Evolutionary conservation across 1,140 invertebrate genomes (phyloP), one percentile per base, ranked within the genome.

Genomic region (Trichogramma pretiosum): DNA sequence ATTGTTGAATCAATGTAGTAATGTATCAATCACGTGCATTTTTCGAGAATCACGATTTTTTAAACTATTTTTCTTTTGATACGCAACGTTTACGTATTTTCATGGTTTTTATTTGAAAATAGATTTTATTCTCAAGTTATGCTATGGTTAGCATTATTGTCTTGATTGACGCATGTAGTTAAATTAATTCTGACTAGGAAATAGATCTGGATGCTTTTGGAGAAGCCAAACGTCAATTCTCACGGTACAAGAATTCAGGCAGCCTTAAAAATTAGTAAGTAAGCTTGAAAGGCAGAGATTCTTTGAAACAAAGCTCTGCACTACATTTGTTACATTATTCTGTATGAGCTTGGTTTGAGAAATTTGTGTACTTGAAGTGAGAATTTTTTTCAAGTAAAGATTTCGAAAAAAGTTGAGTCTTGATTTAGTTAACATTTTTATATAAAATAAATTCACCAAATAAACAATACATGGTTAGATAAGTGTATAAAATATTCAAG

Each of bases 211-310:
- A 13, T 30, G 26, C 7, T 30, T 30, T 13, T 7, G 26, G 26
- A 30, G 7, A 9, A 45, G 37, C 36, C 19, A 45, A 40, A 40
- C 32, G 37, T 50, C 42, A 40, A 50, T 50, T 50, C 23, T 50
- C 37, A 34, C 21, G 42, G 42, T 50, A 45, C 48, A 50, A 50
- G 42, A 49, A 38, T 44, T 24, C 30, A 36, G 33, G 28, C 41
- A 45, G 48, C 48, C 48, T 45, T 50, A 45, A 50, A 45, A 3
- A 32, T 33, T 50, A 45, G 48, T 28, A 46, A 50, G 48, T 50
- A 50, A 46, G 41, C 30, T 45, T 26, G 1, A n/a, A 39, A 13
- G 32, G 21, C 7, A 23, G 36, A 41, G 37, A 40, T 10, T 34
- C 46, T 41, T 33, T 40, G 3, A 19, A 44, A 32, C 23, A 16